Evolutionary conservation across 2,113 vertebrate species (phyloP).

Genomic region (Ophiodon elongatus): DNA sequence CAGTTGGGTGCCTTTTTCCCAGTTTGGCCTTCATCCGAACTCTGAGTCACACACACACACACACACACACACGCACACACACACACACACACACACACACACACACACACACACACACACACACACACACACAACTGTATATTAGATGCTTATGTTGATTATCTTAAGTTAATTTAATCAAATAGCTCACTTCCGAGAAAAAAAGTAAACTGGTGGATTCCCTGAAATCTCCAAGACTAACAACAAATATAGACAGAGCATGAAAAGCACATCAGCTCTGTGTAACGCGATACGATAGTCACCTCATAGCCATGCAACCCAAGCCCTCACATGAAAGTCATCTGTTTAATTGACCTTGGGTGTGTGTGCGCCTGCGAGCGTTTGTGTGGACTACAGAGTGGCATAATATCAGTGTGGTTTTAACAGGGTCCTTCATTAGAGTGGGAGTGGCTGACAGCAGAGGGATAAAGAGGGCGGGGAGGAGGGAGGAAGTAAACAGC

Average conservation of each 20-base stretch:
- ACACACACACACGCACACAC: slow-evolving; percentile 5
- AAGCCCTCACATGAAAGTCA: slow-evolving; percentile 73
- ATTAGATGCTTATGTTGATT: slow-evolving; percentile 15
- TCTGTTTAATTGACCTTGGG: slow-evolving; percentile 76
- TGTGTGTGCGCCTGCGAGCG: slow-evolving; percentile 10
- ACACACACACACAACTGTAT: slow-evolving; percentile 6
- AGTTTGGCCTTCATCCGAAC: slow-evolving; percentile 54
- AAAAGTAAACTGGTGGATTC: slow-evolving; percentile 4
- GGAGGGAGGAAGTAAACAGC: slow-evolving; percentile 68
- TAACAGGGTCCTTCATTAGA: slow-evolving; percentile 72
- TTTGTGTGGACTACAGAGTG: slow-evolving; percentile 59
- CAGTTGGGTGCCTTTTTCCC: slow-evolving; percentile 65
- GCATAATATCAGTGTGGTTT: slow-evolving; percentile 74
- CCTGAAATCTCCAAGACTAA: slow-evolving; percentile 6
- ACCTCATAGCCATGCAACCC: slow-evolving; percentile 61
- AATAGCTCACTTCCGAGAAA: slow-evolving; percentile 3
- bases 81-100: background rate
- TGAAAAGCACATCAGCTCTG: slow-evolving; percentile 24
- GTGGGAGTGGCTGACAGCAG: slow-evolving; percentile 64
- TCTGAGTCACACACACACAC: slow-evolving; percentile 28
- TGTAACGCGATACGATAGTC: slow-evolving; percentile 59
- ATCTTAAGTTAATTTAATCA: slow-evolving; percentile 23
- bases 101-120: slow-evolving; percentile 6
- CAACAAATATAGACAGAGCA: slow-evolving; percentile 11
- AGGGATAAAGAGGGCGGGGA: slow-evolving; percentile 43